phyloP scores from a whole-genome alignment of 2,888 invertebrate genomes.

The Aleiodes alternator region DNA sequence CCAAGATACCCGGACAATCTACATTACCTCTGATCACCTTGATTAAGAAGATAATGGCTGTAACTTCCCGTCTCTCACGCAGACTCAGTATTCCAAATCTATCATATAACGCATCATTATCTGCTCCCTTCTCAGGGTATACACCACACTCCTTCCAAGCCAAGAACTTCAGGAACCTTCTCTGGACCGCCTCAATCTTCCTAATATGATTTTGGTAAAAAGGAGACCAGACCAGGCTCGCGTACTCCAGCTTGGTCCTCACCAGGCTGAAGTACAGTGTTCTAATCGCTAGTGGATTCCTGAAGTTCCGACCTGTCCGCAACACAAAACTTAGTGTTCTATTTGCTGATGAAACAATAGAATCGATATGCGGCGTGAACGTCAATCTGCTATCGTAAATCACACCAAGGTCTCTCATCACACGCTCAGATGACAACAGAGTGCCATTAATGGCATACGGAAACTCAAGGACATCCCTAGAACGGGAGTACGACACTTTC shows the following conservation, averaged over 20 bases:
- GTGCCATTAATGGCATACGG: neutral
- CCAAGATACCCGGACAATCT: no score
- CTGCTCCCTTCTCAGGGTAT: neutral
- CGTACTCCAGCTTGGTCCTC: neutral
- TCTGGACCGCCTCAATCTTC: neutral
- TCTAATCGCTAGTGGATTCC: no score
- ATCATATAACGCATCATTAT: neutral
- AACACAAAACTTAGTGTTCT: neutral
- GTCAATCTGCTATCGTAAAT: neutral
- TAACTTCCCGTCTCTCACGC: no score
- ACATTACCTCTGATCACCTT: no score
- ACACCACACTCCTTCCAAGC: neutral
- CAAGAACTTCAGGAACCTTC: neutral
- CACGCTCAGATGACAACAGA: no score
- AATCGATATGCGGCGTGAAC: neutral
- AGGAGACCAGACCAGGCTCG: slow-evolving; percentile 13
- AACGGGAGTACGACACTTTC: neutral
- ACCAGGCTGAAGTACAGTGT: no score
- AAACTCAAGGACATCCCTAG: no score
- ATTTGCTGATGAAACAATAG: neutral
- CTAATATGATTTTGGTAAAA: neutral
- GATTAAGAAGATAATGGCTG: no score
- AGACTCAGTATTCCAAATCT: no score
- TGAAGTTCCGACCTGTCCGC: no score
- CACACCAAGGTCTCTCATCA: no score